phyloP scores from a whole-genome alignment of 2,797 vertebrate species.

The Takifugu ocellatus region DNA sequence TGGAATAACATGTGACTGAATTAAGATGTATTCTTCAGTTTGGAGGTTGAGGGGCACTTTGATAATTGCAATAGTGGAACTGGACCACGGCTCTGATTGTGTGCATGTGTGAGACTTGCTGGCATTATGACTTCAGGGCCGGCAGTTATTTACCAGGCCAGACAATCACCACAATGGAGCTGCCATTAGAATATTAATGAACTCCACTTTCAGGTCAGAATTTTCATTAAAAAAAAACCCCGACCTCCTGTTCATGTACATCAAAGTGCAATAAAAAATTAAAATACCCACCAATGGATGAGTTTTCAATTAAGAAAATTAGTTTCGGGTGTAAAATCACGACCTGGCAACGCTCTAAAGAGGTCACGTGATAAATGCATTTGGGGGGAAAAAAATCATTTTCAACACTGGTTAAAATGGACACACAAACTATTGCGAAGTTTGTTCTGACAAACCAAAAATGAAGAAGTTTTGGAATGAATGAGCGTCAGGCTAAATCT shows the following conservation, averaged over 20 bases:
- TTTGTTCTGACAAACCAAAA: too few relatives aligned
- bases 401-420: too few relatives aligned
- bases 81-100: slow-evolving; percentile 19
- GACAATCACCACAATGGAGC: slow-evolving; percentile 59
- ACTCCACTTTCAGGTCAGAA: slow-evolving; percentile 25
- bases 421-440: too few relatives aligned
- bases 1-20: slow-evolving; percentile 57
- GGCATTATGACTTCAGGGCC: slow-evolving; percentile 16
- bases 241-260: too few relatives aligned
- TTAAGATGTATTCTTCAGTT: slow-evolving; percentile 55
- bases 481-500: too few relatives aligned
- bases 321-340: too few relatives aligned
- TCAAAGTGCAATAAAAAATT: not conserved
- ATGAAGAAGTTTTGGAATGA: too few relatives aligned
- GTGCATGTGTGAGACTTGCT: slow-evolving; percentile 5
- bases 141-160: slow-evolving; percentile 30
- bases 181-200: slow-evolving; percentile 64
- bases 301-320: too few relatives aligned
- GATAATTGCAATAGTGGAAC: slow-evolving; percentile 55
- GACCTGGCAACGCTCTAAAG: too few relatives aligned
- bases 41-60: slow-evolving; percentile 58
- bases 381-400: too few relatives aligned
- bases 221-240: slow-evolving; percentile 1
- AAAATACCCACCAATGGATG: not conserved
- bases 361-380: too few relatives aligned